A percentile compares a stretch with the other conserved stretches of the same genome.
These are phyloP conservation scores for Agrochola lychnidis DNA, from an alignment of 2,888 invertebrate genomes.

Conservation along the genomic window DNA sequence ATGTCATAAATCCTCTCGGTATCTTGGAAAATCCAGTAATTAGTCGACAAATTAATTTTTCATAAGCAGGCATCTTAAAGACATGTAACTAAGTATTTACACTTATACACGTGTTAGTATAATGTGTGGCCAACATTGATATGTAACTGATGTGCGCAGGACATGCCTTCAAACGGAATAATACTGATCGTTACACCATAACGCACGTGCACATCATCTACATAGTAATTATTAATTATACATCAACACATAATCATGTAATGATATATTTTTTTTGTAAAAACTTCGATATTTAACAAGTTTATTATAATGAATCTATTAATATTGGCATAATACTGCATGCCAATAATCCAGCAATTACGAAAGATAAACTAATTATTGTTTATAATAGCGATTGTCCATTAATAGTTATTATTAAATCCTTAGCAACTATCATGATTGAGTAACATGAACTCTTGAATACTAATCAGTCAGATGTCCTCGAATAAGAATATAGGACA, in stretches of 20 bases:
- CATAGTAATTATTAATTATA: constrained; percentile 19
- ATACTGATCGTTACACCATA: constrained; percentile 25
- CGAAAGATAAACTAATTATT: constrained; percentile 16
- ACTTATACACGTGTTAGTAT: not conserved
- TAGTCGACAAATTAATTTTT: not conserved
- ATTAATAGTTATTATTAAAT: constrained; percentile 17
- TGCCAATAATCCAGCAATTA: constrained; percentile 1
- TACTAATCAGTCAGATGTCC: constrained; percentile 18
- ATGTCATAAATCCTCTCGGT: not conserved
- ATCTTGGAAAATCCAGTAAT: not conserved
- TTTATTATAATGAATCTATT: constrained; percentile 9
- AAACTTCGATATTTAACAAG: constrained; percentile 12
- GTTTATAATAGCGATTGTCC: constrained; percentile 11
- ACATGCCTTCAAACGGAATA: constrained; percentile 45
- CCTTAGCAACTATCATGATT: not conserved
- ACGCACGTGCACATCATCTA: constrained; percentile 22
- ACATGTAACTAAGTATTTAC: not conserved
- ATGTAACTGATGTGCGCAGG: not conserved
- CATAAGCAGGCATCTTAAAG: not conserved
- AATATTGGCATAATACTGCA: constrained; percentile 16
- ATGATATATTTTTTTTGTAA: constrained; percentile 11
- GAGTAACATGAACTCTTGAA: not conserved
- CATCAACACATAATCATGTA: constrained; percentile 10
- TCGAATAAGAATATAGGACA: constrained; percentile 15
- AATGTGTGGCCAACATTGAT: not conserved